phyloP scores from a whole-genome alignment of 1,140 invertebrate genomes.

The Lasioglossum albipes region DNA sequence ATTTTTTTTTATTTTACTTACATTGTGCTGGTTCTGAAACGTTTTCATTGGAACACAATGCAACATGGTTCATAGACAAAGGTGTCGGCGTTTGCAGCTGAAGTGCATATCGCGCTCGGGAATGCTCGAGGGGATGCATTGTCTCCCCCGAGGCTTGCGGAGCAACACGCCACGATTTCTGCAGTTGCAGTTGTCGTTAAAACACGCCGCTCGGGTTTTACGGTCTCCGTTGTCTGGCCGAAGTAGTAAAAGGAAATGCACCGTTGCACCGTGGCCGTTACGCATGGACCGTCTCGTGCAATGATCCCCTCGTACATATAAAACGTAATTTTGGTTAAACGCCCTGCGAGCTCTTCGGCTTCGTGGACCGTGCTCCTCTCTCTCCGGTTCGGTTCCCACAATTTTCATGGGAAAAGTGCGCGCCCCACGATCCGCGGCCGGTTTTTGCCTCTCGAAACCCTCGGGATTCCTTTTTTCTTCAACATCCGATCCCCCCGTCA shows the following conservation, averaged over 20 bases:
- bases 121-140: slow-evolving; percentile 8
- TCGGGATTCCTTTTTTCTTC: background rate
- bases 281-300: slow-evolving; percentile 43
- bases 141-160: background rate
- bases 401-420: slow-evolving; percentile 34
- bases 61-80: too few relatives aligned
- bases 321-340: slow-evolving; percentile 54
- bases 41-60: too few relatives aligned
- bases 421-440: too few relatives aligned
- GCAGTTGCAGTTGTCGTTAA: slow-evolving; percentile 34
- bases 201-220: slow-evolving; percentile 42
- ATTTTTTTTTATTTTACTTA: too few relatives aligned
- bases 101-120: too few relatives aligned
- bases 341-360: background rate
- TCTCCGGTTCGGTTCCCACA: slow-evolving; percentile 16
- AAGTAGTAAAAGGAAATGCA: slow-evolving; percentile 54
- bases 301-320: slow-evolving; percentile 48
- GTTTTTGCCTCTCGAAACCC: slow-evolving; percentile 17
- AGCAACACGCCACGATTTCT: slow-evolving; percentile 35
- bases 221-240: slow-evolving; percentile 47
- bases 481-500: background rate
- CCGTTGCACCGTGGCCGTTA: slow-evolving; percentile 45
- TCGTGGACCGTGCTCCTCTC: background rate
- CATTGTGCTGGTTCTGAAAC: too few relatives aligned
- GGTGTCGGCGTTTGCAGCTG: too few relatives aligned